Evolutionary conservation across 1,140 invertebrate species (phyloP).

Genomic region (Drosophila pseudoananassae): DNA sequence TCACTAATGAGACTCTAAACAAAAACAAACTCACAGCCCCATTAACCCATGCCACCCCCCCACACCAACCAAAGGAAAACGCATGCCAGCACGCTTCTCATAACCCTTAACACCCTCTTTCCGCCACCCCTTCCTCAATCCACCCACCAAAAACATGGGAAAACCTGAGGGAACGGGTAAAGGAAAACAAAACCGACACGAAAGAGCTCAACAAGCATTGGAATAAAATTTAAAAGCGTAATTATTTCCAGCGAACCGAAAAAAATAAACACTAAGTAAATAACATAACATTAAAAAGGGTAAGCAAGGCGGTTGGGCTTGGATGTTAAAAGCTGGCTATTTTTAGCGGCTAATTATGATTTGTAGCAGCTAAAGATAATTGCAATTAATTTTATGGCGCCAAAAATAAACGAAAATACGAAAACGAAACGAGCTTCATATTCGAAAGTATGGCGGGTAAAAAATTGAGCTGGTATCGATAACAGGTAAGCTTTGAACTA

Average conservation of each 20-base stretch:
- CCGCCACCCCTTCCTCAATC: neutral
- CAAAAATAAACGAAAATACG: conserved; percentile 11
- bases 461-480: conserved; percentile 11
- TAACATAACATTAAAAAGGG: conserved; percentile 4
- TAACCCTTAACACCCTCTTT: conserved; percentile 28
- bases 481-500: neutral
- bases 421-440: too few species aligned
- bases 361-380: conserved; percentile 66
- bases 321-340: neutral
- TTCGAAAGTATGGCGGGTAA: neutral
- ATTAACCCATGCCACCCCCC: conserved; percentile 29
- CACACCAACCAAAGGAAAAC: conserved; percentile 15
- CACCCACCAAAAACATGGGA: conserved; percentile 3
- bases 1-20: conserved; percentile 79
- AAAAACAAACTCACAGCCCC: conserved; percentile 61
- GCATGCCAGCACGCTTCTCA: conserved; percentile 38
- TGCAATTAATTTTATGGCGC: conserved; percentile 55
- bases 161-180: conserved; percentile 4
- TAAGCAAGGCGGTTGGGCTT: neutral
- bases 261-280: conserved; percentile 7
- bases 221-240: conserved; percentile 74
- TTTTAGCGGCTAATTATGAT: conserved; percentile 66
- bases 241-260: conserved; percentile 60
- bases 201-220: conserved; percentile 50
- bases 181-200: conserved; percentile 40